A percentile compares a stretch with the other conserved stretches of the same genome.
Evolutionary conservation across 2,888 invertebrate species (phyloP).

Genomic region (Leptinotarsa juncta): DNA sequence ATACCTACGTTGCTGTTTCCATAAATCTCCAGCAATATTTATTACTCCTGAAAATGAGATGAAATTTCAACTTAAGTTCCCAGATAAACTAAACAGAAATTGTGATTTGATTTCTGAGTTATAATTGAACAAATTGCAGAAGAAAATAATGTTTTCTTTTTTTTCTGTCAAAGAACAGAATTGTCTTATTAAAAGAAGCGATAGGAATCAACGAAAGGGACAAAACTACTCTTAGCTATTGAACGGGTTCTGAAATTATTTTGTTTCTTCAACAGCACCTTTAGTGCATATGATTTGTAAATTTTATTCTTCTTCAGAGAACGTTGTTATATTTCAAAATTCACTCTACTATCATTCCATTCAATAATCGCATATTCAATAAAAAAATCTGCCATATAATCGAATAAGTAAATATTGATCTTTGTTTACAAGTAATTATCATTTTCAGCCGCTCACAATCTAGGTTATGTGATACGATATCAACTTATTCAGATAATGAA

Average conservation of each 20-base stretch:
- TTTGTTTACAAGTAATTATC: neutral
- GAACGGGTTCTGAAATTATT: no score
- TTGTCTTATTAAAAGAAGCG: no score
- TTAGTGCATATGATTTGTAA: no score
- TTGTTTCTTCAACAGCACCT: no score
- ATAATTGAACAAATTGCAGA: no score
- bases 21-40: constrained; percentile 88
- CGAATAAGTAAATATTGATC: neutral
- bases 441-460: constrained; percentile 18
- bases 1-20: constrained; percentile 91
- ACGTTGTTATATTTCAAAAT: neutral
- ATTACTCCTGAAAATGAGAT: constrained; percentile 78
- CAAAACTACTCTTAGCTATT: no score
- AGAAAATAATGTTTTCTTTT: no score
- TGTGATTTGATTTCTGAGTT: no score
- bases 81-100: no score
- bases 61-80: neutral
- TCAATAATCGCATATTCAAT: neutral
- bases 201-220: no score
- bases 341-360: neutral
- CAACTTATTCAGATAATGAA: constrained; percentile 39
- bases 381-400: constrained; percentile 10
- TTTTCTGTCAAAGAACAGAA: no score
- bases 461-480: constrained; percentile 53
- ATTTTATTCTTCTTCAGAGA: no score